Percentiles rank a stretch among this genome's conserved stretches.
Evolutionary conservation across 2,797 vertebrate species (phyloP).

Genomic region (Trematomus bernacchii): DNA sequence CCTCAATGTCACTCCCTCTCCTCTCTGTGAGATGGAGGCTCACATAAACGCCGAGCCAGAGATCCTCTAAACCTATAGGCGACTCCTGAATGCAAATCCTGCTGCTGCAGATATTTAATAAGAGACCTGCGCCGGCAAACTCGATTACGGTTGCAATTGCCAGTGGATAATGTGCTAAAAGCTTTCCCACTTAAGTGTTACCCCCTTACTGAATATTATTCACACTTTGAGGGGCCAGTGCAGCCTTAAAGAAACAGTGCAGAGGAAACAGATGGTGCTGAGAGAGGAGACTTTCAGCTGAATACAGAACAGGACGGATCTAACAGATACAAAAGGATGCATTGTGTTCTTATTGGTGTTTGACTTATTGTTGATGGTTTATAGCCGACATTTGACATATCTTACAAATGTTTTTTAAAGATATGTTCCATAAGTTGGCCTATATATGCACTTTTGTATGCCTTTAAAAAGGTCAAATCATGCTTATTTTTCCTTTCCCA

Average conservation of each 20-base stretch:
- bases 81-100: constrained; percentile 90
- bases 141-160: constrained; percentile 92
- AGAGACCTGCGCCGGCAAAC: constrained; percentile 89
- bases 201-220: constrained; percentile 91
- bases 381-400: not conserved
- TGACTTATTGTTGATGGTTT: not conserved
- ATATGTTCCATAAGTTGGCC: not conserved
- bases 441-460: no score
- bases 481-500: no score
- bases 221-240: constrained; percentile 88
- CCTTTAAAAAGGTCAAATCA: no score
- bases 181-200: constrained; percentile 91
- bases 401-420: not conserved
- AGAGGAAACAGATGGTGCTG: constrained; percentile 37
- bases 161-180: constrained; percentile 97
- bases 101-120: constrained; percentile 90
- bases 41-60: constrained; percentile 73
- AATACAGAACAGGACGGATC: constrained; percentile 28
- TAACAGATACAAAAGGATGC: constrained; percentile 3
- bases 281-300: constrained; percentile 15
- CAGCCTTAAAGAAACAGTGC: constrained; percentile 75
- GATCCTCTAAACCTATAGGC: constrained; percentile 88
- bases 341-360: not conserved
- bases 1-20: constrained; percentile 89
- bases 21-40: constrained; percentile 68